These are phyloP conservation scores for Napeogenes inachia DNA, from an alignment of 2,888 invertebrate species.

Conservation along the genomic window DNA sequence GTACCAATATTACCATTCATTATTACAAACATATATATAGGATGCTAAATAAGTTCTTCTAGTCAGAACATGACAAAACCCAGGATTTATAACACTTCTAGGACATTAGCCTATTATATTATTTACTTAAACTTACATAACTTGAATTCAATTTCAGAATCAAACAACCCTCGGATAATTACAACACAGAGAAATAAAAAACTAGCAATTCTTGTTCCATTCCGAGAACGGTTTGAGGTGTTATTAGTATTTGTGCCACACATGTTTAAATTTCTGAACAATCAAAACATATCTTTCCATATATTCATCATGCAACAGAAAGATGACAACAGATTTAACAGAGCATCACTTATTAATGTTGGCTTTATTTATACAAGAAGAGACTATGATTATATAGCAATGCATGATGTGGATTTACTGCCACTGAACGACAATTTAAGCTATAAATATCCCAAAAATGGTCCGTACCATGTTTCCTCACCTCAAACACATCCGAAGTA, in stretches of 20 bases:
- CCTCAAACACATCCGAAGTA: slow-evolving; percentile 96
- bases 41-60: too few species aligned
- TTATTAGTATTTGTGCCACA: slow-evolving; percentile 95
- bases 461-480: slow-evolving; percentile 93
- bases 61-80: too few species aligned
- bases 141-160: slow-evolving; percentile 15
- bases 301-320: slow-evolving; percentile 96
- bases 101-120: background rate
- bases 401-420: slow-evolving; percentile 98
- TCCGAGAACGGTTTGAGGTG: slow-evolving; percentile 96
- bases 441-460: slow-evolving; percentile 82
- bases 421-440: slow-evolving; percentile 90
- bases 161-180: slow-evolving; percentile 35
- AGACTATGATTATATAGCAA: slow-evolving; percentile 95
- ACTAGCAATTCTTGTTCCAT: slow-evolving; percentile 95
- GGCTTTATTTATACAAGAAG: slow-evolving; percentile 87
- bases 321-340: slow-evolving; percentile 92
- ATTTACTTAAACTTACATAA: background rate
- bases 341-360: slow-evolving; percentile 97
- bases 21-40: too few species aligned
- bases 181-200: slow-evolving; percentile 41
- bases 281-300: slow-evolving; percentile 87
- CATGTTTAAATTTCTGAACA: slow-evolving; percentile 87
- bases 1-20: too few species aligned
- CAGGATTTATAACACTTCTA: too few species aligned